phyloP scores from a whole-genome alignment of 2,797 vertebrate species.

The Erpetoichthys calabaricus region DNA sequence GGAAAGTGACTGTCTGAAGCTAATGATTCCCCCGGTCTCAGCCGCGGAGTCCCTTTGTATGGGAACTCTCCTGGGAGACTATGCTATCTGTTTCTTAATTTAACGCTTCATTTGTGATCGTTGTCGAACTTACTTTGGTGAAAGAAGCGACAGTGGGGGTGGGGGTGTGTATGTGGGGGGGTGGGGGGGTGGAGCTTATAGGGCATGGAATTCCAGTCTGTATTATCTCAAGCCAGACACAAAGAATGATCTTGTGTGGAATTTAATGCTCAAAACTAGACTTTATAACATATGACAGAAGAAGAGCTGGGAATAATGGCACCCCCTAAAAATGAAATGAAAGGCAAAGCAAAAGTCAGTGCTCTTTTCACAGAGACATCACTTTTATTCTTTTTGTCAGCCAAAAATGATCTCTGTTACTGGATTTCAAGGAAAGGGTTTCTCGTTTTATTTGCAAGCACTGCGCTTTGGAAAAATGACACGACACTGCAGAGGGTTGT shows the following conservation, averaged over 20 bases:
- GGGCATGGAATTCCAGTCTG: conserved; percentile 30
- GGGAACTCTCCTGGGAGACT: conserved; percentile 24
- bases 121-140: conserved; percentile 21
- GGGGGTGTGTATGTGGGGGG: conserved; percentile 22
- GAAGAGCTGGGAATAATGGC: no score
- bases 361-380: no score
- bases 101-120: conserved; percentile 37
- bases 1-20: conserved; percentile 15
- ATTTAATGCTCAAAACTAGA: conserved; percentile 15
- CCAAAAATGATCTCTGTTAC: no score
- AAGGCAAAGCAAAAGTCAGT: no score
- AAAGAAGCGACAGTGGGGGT: not conserved
- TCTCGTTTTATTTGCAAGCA: no score
- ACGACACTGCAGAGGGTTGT: no score
- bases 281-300: no score
- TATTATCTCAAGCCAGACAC: conserved; percentile 30
- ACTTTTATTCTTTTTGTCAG: no score
- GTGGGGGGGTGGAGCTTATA: conserved; percentile 12
- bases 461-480: no score
- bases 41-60: conserved; percentile 25
- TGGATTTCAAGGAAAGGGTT: no score
- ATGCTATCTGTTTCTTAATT: conserved; percentile 36
- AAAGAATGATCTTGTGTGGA: conserved; percentile 33
- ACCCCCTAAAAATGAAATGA: no score
- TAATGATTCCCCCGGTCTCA: conserved; percentile 18